Percentiles rank a stretch among this genome's conserved stretches.
phyloP scores from a whole-genome alignment of 2,113 vertebrate species.

The Thamnophis sirtalis region DNA sequence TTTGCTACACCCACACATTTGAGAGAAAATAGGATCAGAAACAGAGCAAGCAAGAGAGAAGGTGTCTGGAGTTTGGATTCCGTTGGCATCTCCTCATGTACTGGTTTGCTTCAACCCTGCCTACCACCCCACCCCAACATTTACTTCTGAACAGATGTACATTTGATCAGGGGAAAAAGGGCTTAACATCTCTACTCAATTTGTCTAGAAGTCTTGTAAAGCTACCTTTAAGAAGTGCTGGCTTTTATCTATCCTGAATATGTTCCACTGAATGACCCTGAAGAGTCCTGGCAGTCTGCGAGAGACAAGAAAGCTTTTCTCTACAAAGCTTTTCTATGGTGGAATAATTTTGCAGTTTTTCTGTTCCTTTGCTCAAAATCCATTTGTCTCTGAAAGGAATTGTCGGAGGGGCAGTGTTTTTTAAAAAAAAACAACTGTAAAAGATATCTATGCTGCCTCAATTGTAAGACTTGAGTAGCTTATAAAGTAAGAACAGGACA shows the following conservation, averaged over 20 bases:
- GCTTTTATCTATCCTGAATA: background rate
- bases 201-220: background rate
- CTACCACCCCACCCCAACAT: background rate
- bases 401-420: background rate
- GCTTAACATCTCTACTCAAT: background rate
- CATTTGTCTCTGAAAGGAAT: background rate
- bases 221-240: background rate
- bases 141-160: background rate
- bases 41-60: background rate
- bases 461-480: background rate
- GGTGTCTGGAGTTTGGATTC: background rate
- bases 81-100: background rate
- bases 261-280: background rate
- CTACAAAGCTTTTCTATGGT: background rate
- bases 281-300: background rate
- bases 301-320: background rate
- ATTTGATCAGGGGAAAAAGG: background rate
- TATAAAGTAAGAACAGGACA: background rate
- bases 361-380: background rate
- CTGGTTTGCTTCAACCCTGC: background rate
- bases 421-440: background rate
- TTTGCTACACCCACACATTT: background rate
- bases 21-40: background rate
- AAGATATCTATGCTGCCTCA: background rate
- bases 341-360: background rate